Conservation (phyloP, 1,140 invertebrate species). For the Brachionus angularis region DNA sequence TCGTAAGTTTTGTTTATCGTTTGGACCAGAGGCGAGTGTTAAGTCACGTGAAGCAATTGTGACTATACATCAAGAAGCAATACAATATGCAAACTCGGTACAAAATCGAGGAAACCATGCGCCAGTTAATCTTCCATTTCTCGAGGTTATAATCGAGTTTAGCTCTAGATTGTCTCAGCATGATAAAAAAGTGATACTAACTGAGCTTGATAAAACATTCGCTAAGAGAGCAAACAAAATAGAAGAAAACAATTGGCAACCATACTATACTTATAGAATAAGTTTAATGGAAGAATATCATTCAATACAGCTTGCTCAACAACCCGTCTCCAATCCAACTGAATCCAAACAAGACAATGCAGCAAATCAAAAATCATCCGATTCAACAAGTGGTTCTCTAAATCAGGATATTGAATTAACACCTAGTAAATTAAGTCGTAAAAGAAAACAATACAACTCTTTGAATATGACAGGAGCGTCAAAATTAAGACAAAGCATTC, state of each 20-base stretch:
- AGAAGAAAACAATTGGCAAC: conserved; percentile 27
- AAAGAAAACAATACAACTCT: conserved; percentile 6
- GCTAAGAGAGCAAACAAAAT: conserved; percentile 30
- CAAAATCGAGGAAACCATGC: conserved; percentile 50
- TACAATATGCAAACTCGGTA: not conserved
- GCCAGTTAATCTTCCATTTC: conserved; percentile 75
- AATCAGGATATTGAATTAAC: too few species aligned
- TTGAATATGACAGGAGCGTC: not conserved
- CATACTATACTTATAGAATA: conserved; percentile 39
- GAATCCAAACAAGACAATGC: not conserved
- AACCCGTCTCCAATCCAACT: not conserved
- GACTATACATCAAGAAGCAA: conserved; percentile 69
- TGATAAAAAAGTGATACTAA: conserved; percentile 83
- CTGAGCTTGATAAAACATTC: conserved; percentile 74
- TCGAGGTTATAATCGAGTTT: conserved; percentile 91
- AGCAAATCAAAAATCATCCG: conserved; percentile 5
- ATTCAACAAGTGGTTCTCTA: too few species aligned
- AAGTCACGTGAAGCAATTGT: conserved; percentile 96
- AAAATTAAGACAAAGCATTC: conserved; percentile 2
- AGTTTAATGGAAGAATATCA: conserved; percentile 43
- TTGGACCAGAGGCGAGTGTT: conserved; percentile 84
- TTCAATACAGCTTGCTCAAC: not conserved
- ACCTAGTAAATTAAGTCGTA: not conserved
- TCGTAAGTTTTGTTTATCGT: conserved; percentile 90
- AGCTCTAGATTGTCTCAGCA: conserved; percentile 91